Base-by-base conservation (phyloP, 2,797 vertebrate genomes). In the Clarias laeviceps region DNA sequence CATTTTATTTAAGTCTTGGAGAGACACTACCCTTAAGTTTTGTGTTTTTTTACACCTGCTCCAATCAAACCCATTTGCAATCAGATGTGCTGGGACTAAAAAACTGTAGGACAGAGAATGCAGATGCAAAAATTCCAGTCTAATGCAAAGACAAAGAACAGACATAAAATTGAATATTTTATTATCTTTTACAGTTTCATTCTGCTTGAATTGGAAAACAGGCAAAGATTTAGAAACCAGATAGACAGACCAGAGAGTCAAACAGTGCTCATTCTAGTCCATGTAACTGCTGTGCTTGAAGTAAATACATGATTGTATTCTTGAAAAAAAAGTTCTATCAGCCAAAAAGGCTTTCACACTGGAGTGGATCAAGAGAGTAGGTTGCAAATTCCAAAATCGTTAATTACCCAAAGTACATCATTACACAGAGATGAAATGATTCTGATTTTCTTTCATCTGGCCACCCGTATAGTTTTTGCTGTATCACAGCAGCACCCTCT, bases 141-240 rank as follows among this genome's bases (percentile, higher is more conserved):
- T 66, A 78, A 57, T 3, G 54, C 22, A 61, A 57, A 56, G 11
- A 50, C 74, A 22, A 73, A 20, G n/a, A 29, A 65, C 0, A 76
- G 50, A 57, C 6, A 12, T 7, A 45, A 2, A 11, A 40, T 24
- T 18, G 65, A 45, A 2, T 7, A 40, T 76, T 86, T 84, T 85
- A 85, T 24, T 86, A 78, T 83, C 62, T 62, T 83, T 87, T 79
- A 66, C 70, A 85, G 83, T 22, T 70, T 45, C 24, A 56, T 54
- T 81, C 22, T 34, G 15, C 37, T 32, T 59, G 22, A 64, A 40
- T 2, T 20, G 37, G 34, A 85, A 65, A 45, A 64, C 50, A 74
- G 27, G 20, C 29, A 29, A 74, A 65, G 1, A 74, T 59, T 70
- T 66, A 56, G 20, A 8, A 62, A 45, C 64, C 61, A 4, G 5